These are phyloP conservation scores for Pangasius sanitwongsei DNA, from an alignment of 2,797 vertebrate genomes.

Conservation along the genomic window DNA sequence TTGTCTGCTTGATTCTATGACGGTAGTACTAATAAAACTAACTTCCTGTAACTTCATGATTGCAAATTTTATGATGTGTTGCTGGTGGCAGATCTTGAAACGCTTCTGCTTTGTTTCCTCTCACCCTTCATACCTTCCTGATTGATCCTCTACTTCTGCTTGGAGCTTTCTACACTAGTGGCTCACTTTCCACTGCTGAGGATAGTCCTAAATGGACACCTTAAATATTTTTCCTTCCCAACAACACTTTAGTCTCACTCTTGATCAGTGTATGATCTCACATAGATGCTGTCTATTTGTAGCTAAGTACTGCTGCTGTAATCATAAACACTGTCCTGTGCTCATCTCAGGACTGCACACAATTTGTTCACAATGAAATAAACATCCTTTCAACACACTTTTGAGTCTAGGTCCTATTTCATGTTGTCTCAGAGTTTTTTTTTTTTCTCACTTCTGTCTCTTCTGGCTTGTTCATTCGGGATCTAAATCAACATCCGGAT, in stretches of 20 bases:
- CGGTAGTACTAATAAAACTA: not conserved
- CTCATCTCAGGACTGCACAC: not conserved
- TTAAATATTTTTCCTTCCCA: not conserved
- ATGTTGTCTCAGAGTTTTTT: not conserved
- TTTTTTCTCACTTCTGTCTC: not conserved
- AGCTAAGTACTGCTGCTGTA: not conserved
- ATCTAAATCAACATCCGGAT: slow-evolving; percentile 1
- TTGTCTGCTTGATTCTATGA: not conserved
- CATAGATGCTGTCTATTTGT: not conserved
- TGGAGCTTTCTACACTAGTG: not conserved
- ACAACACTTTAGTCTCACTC: not conserved
- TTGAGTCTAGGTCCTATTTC: not conserved
- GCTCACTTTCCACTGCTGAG: not conserved
- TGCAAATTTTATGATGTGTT: not conserved
- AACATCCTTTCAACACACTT: not conserved
- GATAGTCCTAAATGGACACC: not conserved
- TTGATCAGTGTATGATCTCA: not conserved
- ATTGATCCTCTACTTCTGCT: not conserved
- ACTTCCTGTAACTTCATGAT: not conserved
- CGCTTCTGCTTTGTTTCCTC: not conserved
- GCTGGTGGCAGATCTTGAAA: not conserved
- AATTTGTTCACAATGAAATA: not conserved
- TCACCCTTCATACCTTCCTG: not conserved
- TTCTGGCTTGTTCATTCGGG: not conserved
- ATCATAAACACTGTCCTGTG: not conserved